phyloP scores from a whole-genome alignment of 2,113 vertebrate species.

The Marcusenius ussheri region DNA sequence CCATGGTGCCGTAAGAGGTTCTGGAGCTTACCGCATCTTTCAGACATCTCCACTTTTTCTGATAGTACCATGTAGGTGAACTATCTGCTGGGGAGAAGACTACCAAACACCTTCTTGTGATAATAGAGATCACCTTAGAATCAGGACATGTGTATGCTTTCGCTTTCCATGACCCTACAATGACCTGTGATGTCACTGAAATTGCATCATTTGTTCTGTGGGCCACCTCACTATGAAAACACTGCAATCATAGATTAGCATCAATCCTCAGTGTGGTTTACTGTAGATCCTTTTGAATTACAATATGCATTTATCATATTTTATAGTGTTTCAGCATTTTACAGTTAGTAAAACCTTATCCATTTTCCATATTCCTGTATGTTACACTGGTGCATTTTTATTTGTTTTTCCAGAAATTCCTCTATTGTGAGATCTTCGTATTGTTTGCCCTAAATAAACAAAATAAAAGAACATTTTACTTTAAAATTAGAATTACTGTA shows the following conservation, averaged over 20 bases:
- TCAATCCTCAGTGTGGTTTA: constrained; percentile 15
- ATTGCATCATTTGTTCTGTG: neutral
- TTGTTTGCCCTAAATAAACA: neutral
- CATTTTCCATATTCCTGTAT: constrained; percentile 15
- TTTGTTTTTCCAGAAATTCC: constrained; percentile 15
- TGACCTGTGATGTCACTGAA: constrained; percentile 25
- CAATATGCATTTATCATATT: constrained; percentile 19
- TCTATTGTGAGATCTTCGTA: neutral
- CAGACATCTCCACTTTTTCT: neutral
- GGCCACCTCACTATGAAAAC: constrained; percentile 6
- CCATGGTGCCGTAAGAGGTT: neutral
- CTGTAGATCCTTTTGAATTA: constrained; percentile 22
- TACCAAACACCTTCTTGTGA: neutral
- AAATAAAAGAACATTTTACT: neutral
- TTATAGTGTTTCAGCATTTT: constrained; percentile 16
- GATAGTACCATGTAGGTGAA: neutral
- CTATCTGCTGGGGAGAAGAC: neutral
- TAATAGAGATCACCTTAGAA: neutral
- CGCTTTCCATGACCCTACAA: constrained; percentile 14
- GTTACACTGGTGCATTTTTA: neutral
- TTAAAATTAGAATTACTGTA: neutral
- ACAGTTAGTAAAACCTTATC: constrained; percentile 17
- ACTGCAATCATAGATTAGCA: constrained; percentile 12
- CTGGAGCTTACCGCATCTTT: constrained; percentile 4
- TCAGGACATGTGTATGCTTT: neutral